A percentile compares a stretch with the other conserved stretches of the same genome.
Evolutionary conservation across 2,797 vertebrate species (phyloP).

Genomic region (Thamnophis elegans): DNA sequence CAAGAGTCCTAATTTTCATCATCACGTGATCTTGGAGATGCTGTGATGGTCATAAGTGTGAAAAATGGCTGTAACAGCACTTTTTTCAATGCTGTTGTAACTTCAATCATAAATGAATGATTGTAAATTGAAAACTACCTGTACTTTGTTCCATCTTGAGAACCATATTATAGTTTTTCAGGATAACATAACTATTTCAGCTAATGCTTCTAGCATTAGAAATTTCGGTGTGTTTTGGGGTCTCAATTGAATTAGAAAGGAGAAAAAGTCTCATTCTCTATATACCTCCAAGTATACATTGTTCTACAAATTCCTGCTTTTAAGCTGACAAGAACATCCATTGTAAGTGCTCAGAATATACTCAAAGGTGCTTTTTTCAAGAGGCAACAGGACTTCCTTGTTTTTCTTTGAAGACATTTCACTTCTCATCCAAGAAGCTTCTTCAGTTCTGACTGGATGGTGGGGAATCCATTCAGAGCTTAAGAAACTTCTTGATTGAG

Average conservation of each 20-base stretch:
- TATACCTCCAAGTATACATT: background rate
- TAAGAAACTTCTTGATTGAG: too few relatives aligned
- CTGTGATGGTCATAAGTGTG: background rate
- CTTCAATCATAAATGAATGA: background rate
- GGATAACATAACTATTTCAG: background rate
- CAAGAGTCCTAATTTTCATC: too few relatives aligned
- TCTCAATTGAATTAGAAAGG: background rate
- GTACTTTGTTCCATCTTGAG: background rate
- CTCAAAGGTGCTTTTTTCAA: too few relatives aligned
- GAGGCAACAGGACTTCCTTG: too few relatives aligned
- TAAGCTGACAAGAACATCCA: background rate
- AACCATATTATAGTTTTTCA: background rate
- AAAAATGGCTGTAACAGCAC: background rate
- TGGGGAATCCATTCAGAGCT: too few relatives aligned
- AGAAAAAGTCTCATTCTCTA: background rate
- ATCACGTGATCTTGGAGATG: too few relatives aligned
- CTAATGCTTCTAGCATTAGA: background rate
- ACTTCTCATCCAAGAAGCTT: too few relatives aligned
- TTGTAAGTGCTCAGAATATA: background rate
- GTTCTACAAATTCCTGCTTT: background rate
- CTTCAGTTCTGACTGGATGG: too few relatives aligned
- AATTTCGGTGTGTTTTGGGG: background rate
- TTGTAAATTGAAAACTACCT: background rate
- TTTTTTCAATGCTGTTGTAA: background rate
- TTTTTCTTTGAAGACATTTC: too few relatives aligned